Evolutionary conservation across 2,113 vertebrate species (phyloP).

Genomic region (Paralichthys olivaceus): DNA sequence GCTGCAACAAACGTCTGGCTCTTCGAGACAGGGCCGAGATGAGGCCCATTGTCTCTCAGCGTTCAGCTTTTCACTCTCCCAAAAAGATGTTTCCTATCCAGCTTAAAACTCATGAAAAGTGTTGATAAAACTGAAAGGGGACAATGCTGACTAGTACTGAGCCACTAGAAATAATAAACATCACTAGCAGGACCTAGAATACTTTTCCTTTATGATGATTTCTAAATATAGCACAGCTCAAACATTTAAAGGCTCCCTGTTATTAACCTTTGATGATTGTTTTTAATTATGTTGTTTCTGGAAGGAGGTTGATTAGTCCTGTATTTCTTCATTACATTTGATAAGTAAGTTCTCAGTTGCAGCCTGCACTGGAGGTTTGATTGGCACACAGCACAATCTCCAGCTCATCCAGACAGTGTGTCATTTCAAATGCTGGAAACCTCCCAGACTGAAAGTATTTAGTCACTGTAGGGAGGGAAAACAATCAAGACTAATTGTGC

Average conservation of each 20-base stretch:
- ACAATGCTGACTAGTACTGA: constrained; percentile 22
- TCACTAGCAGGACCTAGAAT: constrained; percentile 7
- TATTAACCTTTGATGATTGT: constrained; percentile 1
- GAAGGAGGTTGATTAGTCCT: not conserved
- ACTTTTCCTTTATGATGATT: not conserved
- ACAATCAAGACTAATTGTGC: constrained; percentile 57
- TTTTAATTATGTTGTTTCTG: constrained; percentile 11
- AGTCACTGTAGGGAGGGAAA: constrained; percentile 25
- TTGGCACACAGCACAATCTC: constrained; percentile 1
- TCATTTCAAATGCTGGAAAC: constrained; percentile 30
- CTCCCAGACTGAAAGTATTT: constrained; percentile 28
- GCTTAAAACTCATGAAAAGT: constrained; percentile 49
- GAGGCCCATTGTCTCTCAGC: constrained; percentile 45
- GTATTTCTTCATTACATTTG: not conserved
- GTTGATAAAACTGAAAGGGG: constrained; percentile 56
- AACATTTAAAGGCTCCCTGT: constrained; percentile 15
- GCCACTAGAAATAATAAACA: constrained; percentile 25
- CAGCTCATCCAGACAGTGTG: constrained; percentile 23
- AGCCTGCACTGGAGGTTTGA: constrained; percentile 14
- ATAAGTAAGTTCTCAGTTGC: constrained; percentile 2
- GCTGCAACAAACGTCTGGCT: constrained; percentile 60
- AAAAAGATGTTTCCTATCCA: constrained; percentile 50
- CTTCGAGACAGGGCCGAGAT: constrained; percentile 33
- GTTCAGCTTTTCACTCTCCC: constrained; percentile 29
- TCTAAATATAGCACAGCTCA: not conserved